These are phyloP conservation scores for Drosophila orosa DNA, from an alignment of 1,140 invertebrate genomes.

Conservation along the genomic window DNA sequence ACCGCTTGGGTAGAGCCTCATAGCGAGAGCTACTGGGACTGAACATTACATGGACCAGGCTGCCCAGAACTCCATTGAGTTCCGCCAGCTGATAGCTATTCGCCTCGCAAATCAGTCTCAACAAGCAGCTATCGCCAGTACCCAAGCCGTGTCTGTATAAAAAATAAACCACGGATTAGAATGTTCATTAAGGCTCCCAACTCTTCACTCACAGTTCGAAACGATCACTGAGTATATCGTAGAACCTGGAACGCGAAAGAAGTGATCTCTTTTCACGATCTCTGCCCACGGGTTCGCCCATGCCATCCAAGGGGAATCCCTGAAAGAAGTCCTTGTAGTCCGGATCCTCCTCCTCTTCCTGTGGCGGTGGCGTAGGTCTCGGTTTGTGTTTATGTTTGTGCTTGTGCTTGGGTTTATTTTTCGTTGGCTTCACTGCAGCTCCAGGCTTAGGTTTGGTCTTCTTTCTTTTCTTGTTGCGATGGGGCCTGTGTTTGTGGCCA, in stretches of 20 bases:
- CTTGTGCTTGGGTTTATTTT: conserved; percentile 38
- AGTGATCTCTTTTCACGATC: conserved; percentile 35
- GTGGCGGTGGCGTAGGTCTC: conserved; percentile 2
- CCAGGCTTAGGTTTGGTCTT: conserved; percentile 26
- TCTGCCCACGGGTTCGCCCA: conserved; percentile 16
- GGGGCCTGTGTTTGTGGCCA: conserved; percentile 27
- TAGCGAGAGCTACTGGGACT: conserved; percentile 86
- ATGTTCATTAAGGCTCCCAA: not conserved
- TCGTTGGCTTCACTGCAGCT: conserved; percentile 7
- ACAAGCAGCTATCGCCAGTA: conserved; percentile 54
- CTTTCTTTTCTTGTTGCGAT: conserved; percentile 39
- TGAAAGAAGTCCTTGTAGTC: conserved; percentile 69
- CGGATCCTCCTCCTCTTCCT: conserved; percentile 12
- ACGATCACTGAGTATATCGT: conserved; percentile 59
- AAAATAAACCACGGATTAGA: not conserved
- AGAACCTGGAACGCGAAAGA: conserved; percentile 65
- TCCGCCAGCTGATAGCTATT: conserved; percentile 60
- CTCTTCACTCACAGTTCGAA: conserved; percentile 59
- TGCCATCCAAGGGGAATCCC: conserved; percentile 41
- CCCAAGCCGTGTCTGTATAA: conserved; percentile 62
- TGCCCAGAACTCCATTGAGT: conserved; percentile 72
- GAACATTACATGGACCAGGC: conserved; percentile 76
- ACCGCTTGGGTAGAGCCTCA: conserved; percentile 85
- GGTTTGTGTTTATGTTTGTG: conserved; percentile 44
- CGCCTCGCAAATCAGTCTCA: conserved; percentile 78